Base-by-base conservation (phyloP, 2,888 invertebrate species). In the Mactromeris polynyma region DNA sequence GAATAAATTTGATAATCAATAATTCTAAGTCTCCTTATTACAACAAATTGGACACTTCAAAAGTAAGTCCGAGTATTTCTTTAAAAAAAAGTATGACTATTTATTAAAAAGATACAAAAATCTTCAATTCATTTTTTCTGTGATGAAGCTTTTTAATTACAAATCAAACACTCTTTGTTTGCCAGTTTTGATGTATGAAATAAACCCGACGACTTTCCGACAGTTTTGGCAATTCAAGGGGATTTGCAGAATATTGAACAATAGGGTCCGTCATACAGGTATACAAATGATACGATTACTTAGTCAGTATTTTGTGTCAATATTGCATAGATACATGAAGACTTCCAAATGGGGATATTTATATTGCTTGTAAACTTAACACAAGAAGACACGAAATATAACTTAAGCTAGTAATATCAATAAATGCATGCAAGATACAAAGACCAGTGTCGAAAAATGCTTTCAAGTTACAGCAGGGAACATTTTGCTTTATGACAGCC, bases 241-340 rank as follows among this genome's bases (percentile, higher is more conserved):
- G 21, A 26, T 9, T 64, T 64, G 6, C 58, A n/a, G 26, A 26
- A 11, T n/a, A 64, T 64, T n/a, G 9, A 26, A 26, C 58, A 7
- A 64, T 26, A 0, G 36, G 7, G n/a, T 77, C 21, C 26, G 64
- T 77, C n/a, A 77, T 36, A 9, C 38, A 77, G 21, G 21, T 77
- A 17, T 31, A 77, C 77, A 77, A 31, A 81, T 58, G 33, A 38
- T 14, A 81, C 11, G 38, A 38, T 58, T 21, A 81, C 58, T 36
- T 26, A 36, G 73, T 73, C 73, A 40, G 58, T 40, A 54, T 26
- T 69, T 82, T 82, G 69, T 82, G 42, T 82, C 82, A 26, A 69
- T 51, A 40, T 82, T 82, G 82, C 82, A 82, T 82, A 82, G 82
- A 64, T 82, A 69, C 40, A 40, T n/a, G n/a, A 42, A 17, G 31